A percentile compares a stretch with the other conserved stretches of the same genome.
Conservation (phyloP, 2,888 invertebrate species). For the Hedya salicella region DNA sequence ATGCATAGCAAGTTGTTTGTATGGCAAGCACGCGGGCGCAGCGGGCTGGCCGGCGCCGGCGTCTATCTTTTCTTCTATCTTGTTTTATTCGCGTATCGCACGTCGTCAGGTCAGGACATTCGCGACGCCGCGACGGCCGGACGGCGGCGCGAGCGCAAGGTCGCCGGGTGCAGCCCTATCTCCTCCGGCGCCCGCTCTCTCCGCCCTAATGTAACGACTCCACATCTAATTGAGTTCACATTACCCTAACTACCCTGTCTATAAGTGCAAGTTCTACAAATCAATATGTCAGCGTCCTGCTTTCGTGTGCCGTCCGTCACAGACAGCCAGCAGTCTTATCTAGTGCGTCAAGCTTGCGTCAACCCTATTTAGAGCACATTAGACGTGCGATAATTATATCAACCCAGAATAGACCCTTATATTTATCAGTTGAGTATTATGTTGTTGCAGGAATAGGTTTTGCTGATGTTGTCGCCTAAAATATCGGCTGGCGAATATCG, state of each 20-base stretch:
- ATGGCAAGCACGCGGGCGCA: constrained; percentile 40
- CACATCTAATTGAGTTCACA: constrained; percentile 55
- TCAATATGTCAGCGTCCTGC: constrained; percentile 61
- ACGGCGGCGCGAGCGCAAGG: constrained; percentile 74
- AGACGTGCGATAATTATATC: constrained; percentile 38
- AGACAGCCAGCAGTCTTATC: constrained; percentile 67
- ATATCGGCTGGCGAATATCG: constrained; percentile 35
- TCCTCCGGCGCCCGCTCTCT: constrained; percentile 65
- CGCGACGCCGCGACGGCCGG: constrained; percentile 46
- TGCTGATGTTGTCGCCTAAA: constrained; percentile 34
- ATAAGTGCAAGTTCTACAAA: constrained; percentile 61
- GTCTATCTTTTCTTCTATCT: constrained; percentile 59
- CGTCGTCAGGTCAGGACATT: constrained; percentile 55
- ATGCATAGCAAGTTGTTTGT: constrained; percentile 30
- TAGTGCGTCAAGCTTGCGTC: constrained; percentile 65
- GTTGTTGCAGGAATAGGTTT: constrained; percentile 20
- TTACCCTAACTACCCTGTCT: constrained; percentile 46
- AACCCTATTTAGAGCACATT: constrained; percentile 62
- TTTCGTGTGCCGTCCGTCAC: constrained; percentile 64
- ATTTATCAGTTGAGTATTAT: constrained; percentile 26
- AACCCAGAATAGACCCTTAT: constrained; percentile 25
- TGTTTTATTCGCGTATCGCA: constrained; percentile 64
- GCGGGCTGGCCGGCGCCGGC: constrained; percentile 57
- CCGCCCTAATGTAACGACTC: constrained; percentile 60
- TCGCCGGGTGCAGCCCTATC: constrained; percentile 77